Evolutionary conservation across 2,113 vertebrate genomes (phyloP), one percentile per base, ranked within the genome.

Genomic region (Nothoprocta pentlandii): DNA sequence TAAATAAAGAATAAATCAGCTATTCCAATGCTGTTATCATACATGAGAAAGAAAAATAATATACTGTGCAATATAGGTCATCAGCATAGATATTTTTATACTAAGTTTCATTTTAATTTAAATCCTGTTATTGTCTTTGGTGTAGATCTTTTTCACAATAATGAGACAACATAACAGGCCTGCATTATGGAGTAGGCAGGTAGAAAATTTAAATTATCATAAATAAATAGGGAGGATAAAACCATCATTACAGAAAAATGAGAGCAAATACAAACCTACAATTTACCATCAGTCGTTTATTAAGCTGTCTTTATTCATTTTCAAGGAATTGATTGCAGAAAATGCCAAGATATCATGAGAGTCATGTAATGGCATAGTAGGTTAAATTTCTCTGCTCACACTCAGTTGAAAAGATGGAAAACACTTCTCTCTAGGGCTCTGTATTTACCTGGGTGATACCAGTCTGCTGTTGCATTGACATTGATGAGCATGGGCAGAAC

Each of bases 31-130:
- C 16, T 92, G 73, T 92, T 83, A 68, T 58, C 28, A 68, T 42
- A 88, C 39, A 56, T 20, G 51, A 66, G 77, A 68, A 63, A 83
- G n/a, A 90, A 67, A 17, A 85, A 90, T 62, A 59, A 62, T 80
- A 56, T 64, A 67, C 56, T 85, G 56, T 63, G 64, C 64, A 80
- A 90, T 88, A 80, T 86, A 90, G 89, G 85, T 86, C 90, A 94
- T 88, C 76, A 75, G 39, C 61, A 51, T 42, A 92, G 92, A 78
- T 84, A 84, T 94, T 94, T 96, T 93, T 92, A 84, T 77, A 69
- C 42, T 46, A 34, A 39, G 36, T 63, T 96, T 61, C 42, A 75
- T 93, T 96, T 94, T 93, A 85, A 89, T 90, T 92, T 86, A 78
- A 93, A 85, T 78, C 39, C 11, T 26, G 5, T 4, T 12, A 2